These are phyloP conservation scores for Habrosyne pyritoides DNA, from an alignment of 2,888 invertebrate genomes.

Conservation along the genomic window DNA sequence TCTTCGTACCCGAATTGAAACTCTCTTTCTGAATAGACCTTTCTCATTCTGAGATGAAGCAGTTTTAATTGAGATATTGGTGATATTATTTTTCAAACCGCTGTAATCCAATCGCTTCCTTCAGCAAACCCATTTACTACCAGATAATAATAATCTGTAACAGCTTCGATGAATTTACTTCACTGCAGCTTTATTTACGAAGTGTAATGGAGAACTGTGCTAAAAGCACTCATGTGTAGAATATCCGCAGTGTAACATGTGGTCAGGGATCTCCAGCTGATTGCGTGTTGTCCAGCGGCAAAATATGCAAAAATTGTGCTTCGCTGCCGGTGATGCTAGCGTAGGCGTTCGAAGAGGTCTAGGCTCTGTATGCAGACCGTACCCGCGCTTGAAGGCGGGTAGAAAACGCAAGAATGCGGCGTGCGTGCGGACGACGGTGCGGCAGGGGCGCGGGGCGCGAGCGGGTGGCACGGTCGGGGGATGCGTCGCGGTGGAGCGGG, in stretches of 20 bases:
- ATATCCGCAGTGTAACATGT: constrained; percentile 36
- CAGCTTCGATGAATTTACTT: background rate
- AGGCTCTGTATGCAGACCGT: constrained; percentile 63
- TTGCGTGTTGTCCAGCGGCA: constrained; percentile 23
- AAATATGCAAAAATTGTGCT: constrained; percentile 35
- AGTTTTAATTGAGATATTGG: too few species aligned
- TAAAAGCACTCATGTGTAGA: background rate
- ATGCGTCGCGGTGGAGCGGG: constrained; percentile 58
- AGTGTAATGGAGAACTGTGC: background rate
- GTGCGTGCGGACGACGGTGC: constrained; percentile 73
- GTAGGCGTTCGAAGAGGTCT: constrained; percentile 39
- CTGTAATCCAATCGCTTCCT: too few species aligned
- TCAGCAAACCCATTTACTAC: background rate
- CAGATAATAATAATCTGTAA: background rate
- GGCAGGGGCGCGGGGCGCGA: constrained; percentile 48
- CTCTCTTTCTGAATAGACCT: background rate
- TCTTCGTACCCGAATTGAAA: background rate
- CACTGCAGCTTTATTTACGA: background rate
- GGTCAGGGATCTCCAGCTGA: background rate
- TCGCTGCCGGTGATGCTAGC: constrained; percentile 39
- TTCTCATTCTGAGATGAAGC: background rate
- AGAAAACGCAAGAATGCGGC: constrained; percentile 77
- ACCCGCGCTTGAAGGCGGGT: constrained; percentile 46
- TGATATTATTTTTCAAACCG: too few species aligned
- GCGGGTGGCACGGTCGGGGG: constrained; percentile 56